Evolutionary conservation across 2,888 invertebrate genomes (phyloP).

Genomic region (Pachymerium ferrugineum): DNA sequence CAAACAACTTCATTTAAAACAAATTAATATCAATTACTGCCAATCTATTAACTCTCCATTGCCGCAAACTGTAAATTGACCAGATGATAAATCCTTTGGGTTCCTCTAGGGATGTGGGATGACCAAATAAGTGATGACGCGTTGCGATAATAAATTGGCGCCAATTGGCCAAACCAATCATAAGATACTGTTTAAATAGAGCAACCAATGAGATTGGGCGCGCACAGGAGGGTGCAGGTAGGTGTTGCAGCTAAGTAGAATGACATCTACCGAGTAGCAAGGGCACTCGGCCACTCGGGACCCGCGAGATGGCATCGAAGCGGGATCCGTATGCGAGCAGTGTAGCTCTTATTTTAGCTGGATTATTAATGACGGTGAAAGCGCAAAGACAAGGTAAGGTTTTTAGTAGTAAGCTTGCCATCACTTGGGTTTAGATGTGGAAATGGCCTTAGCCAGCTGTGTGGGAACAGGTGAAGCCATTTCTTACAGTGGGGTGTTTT

Average conservation of each 20-base stretch:
- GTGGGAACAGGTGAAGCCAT: slow-evolving; percentile 25
- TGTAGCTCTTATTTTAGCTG: not conserved
- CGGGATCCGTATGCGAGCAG: not conserved
- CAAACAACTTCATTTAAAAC: not conserved
- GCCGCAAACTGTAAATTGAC: too few species aligned
- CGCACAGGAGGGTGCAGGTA: slow-evolving; percentile 4
- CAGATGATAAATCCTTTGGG: too few species aligned
- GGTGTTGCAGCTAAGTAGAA: not conserved
- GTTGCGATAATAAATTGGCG: slow-evolving; percentile 9
- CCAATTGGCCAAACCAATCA: slow-evolving; percentile 24
- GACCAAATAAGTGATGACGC: not conserved
- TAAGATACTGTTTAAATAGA: not conserved
- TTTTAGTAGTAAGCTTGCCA: too few species aligned
- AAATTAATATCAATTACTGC: not conserved
- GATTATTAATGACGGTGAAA: not conserved
- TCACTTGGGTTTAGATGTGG: not conserved
- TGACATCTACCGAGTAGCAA: slow-evolving; percentile 24
- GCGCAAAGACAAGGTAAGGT: slow-evolving; percentile 3
- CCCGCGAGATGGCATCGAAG: slow-evolving; percentile 12
- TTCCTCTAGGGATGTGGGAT: not conserved
- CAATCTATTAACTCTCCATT: too few species aligned
- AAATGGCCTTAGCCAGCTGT: not conserved
- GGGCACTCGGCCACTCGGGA: slow-evolving; percentile 24
- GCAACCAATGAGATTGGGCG: not conserved
- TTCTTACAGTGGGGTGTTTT: not conserved